These are phyloP conservation scores for Netelia fuscicornis DNA, from an alignment of 2,888 invertebrate genomes.

Conservation along the genomic window DNA sequence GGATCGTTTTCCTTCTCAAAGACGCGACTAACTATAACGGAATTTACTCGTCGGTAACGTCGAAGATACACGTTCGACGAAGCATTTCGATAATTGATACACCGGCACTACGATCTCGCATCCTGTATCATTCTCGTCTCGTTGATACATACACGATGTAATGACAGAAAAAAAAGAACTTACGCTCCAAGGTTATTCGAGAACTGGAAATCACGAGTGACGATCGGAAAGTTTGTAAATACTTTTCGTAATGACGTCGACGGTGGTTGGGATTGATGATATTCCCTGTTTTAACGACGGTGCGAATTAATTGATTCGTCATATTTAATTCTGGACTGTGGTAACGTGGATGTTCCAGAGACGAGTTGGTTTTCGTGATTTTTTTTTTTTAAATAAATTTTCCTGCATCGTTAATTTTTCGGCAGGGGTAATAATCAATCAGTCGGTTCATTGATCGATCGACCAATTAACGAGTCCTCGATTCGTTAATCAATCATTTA, in stretches of 20 bases:
- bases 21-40: too few relatives aligned
- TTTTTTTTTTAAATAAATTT: too few relatives aligned
- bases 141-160: neutral
- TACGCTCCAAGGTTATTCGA: slow-evolving; percentile 33
- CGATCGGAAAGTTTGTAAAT: slow-evolving; percentile 24
- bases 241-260: slow-evolving; percentile 25
- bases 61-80: slow-evolving; percentile 40
- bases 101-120: neutral
- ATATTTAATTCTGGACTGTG: too few relatives aligned
- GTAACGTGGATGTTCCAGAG: too few relatives aligned
- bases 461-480: too few relatives aligned
- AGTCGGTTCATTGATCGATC: too few relatives aligned
- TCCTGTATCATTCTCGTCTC: slow-evolving; percentile 5
- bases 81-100: slow-evolving; percentile 53
- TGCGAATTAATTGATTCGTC: too few relatives aligned
- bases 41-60: slow-evolving; percentile 33
- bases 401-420: too few relatives aligned
- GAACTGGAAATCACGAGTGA: slow-evolving; percentile 3
- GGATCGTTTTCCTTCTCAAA: neutral
- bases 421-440: too few relatives aligned
- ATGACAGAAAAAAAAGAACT: neutral
- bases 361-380: too few relatives aligned
- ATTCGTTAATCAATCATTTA: too few relatives aligned
- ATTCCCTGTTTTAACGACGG: neutral
- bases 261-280: neutral